Base-by-base conservation (phyloP, 2,797 vertebrate genomes). In the Oryzias dopingdopingensis region DNA sequence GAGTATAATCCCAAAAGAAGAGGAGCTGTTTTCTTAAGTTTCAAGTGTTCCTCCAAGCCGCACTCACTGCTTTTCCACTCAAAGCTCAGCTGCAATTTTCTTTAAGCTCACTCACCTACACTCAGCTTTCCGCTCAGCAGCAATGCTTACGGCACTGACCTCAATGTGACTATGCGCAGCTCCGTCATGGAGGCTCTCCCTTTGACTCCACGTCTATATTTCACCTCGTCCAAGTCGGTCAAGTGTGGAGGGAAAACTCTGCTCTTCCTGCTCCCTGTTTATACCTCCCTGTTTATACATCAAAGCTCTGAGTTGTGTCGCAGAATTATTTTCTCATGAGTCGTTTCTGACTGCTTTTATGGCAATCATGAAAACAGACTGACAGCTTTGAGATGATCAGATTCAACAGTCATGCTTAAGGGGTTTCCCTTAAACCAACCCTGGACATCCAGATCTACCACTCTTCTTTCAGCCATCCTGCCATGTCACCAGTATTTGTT, bases 231-330 rank as follows among this genome's bases (percentile, higher is more conserved):
- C 42, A 24, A 29, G 47, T 62, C n/a, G 3, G 67, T 63, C 44
- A 40, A 37, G 51, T 56, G 67, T 66, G 71, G 65, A 55, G 50
- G 52, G 65, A 45, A 44, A 65, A 57, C 56, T 46, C 42, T 65
- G 53, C 63, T 67, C 74, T 65, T 23, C 63, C 44, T 56, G 52
- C 49, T 63, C 52, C 61, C 52, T 64, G 55, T 75, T 67, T 65
- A 64, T 56, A 7, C 37, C 40, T 24, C 52, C 56, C 67, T 45
- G 49, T 16, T 42, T 62, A 65, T 62, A 67, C 26, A 12, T 49
- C 53, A 32, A 10, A n/a, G 18, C 7, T 14, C 42, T 2, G 23
- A 16, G 6, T 60, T 40, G 44, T 20, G 58, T 22, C 17, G 24
- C 56, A 29, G 29, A 17, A 1, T 26, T 16, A 55, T 61, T 66